Conservation (phyloP, 1,140 invertebrate genomes). For the Mactra quadrangularis region DNA sequence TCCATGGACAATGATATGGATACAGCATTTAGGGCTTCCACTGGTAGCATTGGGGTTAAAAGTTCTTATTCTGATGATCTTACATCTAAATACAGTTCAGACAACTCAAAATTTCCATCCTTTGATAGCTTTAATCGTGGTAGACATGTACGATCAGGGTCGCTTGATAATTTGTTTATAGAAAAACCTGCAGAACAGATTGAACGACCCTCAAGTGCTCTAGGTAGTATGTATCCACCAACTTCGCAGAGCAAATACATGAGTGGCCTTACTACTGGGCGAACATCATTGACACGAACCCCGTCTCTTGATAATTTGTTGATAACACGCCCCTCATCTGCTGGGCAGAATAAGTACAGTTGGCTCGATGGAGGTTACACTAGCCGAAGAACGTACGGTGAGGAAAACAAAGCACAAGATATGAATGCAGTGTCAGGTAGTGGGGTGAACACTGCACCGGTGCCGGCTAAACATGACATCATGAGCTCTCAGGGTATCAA, state of each 20-base stretch:
- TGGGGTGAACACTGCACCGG: slow-evolving; percentile 9
- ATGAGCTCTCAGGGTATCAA: slow-evolving; percentile 3
- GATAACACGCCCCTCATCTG: slow-evolving; percentile 19
- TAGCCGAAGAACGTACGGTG: slow-evolving; percentile 15
- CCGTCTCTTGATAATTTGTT: slow-evolving; percentile 57
- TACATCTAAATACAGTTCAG: slow-evolving; percentile 43
- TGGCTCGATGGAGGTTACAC: slow-evolving; percentile 31
- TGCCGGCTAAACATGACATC: slow-evolving; percentile 49
- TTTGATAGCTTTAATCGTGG: slow-evolving; percentile 40
- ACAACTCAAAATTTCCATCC: slow-evolving; percentile 46
- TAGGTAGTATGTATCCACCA: slow-evolving; percentile 36
- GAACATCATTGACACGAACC: slow-evolving; percentile 49
- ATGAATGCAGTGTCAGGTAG: slow-evolving; percentile 1
- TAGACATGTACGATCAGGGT: slow-evolving; percentile 53
- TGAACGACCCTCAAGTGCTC: slow-evolving; percentile 41
- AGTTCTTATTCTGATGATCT: slow-evolving; percentile 17
- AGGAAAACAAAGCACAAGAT: slow-evolving; percentile 34
- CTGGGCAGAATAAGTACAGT: slow-evolving; percentile 38
- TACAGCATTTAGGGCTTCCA: slow-evolving; percentile 50
- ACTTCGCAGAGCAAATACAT: slow-evolving; percentile 31
- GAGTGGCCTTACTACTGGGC: slow-evolving; percentile 46
- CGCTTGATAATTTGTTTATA: slow-evolving; percentile 49
- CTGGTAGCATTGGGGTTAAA: slow-evolving; percentile 52
- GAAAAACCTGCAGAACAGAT: slow-evolving; percentile 14
- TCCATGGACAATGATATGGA: slow-evolving; percentile 38